These are phyloP conservation scores for Theodoxus fluviatilis DNA, from an alignment of 2,888 invertebrate genomes.

Conservation along the genomic window DNA sequence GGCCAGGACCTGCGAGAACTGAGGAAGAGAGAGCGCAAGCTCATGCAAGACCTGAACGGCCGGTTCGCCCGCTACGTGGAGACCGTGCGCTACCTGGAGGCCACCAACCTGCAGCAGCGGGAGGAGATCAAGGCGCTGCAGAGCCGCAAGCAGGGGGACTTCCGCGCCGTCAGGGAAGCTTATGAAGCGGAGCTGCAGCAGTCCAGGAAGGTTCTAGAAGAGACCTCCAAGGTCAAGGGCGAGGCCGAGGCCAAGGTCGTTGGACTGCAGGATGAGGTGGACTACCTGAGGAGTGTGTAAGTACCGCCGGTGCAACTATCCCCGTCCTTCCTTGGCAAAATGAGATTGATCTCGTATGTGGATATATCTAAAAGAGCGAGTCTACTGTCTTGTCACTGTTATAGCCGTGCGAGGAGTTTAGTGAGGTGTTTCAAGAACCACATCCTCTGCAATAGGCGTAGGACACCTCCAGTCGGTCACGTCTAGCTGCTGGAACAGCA, in stretches of 20 bases:
- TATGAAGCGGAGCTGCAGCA: conserved; percentile 67
- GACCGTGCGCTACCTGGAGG: conserved; percentile 64
- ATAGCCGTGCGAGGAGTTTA: too few relatives aligned
- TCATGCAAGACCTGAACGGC: conserved; percentile 68
- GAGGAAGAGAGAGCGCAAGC: conserved; percentile 67
- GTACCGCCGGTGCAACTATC: conserved; percentile 22
- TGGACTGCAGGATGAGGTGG: conserved; percentile 65
- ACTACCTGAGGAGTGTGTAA: conserved; percentile 35
- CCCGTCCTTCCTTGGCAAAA: too few relatives aligned
- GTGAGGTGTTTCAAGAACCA: too few relatives aligned
- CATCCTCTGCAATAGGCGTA: too few relatives aligned
- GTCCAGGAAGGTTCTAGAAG: conserved; percentile 65
- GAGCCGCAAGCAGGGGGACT: conserved; percentile 51
- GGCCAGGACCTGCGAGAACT: conserved; percentile 64
- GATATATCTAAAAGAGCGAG: too few relatives aligned
- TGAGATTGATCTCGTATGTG: too few relatives aligned
- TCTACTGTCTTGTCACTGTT: too few relatives aligned
- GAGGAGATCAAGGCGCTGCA: conserved; percentile 56
- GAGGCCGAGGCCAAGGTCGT: conserved; percentile 66
- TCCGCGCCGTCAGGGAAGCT: conserved; percentile 61
- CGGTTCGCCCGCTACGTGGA: conserved; percentile 68
- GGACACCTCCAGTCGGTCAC: too few relatives aligned
- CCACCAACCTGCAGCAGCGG: conserved; percentile 57
- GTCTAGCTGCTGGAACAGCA: too few relatives aligned
- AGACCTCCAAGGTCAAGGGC: conserved; percentile 66